A percentile compares a stretch with the other conserved stretches of the same genome.
Conservation (phyloP, 2,797 vertebrate genomes). For the Pipistrellus pygmaeus region DNA sequence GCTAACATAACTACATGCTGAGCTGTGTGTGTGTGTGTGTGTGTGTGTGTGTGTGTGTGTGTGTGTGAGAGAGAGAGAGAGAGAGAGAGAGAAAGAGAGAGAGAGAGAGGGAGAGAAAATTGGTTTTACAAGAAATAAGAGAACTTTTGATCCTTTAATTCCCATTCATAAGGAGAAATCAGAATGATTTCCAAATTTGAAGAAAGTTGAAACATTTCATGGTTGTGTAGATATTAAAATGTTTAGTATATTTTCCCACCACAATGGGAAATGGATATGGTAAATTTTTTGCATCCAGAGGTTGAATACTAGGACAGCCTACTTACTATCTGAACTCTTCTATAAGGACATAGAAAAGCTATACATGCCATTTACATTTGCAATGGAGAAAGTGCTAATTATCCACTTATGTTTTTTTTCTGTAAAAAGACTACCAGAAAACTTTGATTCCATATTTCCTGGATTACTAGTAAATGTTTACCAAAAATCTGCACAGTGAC, state of each 20-base stretch:
- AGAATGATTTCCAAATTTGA: slow-evolving; percentile 45
- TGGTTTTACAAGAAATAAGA: slow-evolving; percentile 50
- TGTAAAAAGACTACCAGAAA: slow-evolving; percentile 41
- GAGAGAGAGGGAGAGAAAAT: background rate
- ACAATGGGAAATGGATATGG: slow-evolving; percentile 7
- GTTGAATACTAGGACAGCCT: background rate
- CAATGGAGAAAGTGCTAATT: slow-evolving; percentile 1
- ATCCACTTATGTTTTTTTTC: slow-evolving; percentile 29
- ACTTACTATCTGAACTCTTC: background rate
- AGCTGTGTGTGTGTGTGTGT: background rate
- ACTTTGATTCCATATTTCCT: slow-evolving; percentile 20
- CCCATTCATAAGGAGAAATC: slow-evolving; percentile 39
- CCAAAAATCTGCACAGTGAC: background rate
- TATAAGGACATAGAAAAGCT: background rate
- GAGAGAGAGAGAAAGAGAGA: background rate
- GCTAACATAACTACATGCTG: background rate
- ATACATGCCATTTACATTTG: slow-evolving; percentile 36
- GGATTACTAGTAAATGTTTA: slow-evolving; percentile 43
- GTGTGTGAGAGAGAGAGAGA: too few species aligned
- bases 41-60: background rate
- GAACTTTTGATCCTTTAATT: slow-evolving; percentile 24
- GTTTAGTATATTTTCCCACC: background rate
- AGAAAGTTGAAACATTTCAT: slow-evolving; percentile 29
- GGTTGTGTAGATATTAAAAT: slow-evolving; percentile 30
- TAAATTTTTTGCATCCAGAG: slow-evolving; percentile 43